These are phyloP conservation scores for Myripristis jacobus DNA, from an alignment of 2,797 vertebrate genomes.

Conservation along the genomic window DNA sequence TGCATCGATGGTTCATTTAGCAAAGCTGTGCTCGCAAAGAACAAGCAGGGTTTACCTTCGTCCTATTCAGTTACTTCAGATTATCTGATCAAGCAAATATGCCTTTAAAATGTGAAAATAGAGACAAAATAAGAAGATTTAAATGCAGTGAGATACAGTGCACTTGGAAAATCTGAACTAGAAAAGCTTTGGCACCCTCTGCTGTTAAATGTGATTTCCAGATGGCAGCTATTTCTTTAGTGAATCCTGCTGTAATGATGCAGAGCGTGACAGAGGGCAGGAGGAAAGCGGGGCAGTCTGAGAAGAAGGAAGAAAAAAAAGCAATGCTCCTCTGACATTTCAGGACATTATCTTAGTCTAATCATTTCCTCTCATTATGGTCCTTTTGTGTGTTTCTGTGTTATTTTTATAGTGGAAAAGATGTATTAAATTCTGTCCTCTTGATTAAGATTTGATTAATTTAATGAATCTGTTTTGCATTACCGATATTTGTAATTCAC, in stretches of 20 bases:
- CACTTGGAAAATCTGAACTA: conserved; percentile 71
- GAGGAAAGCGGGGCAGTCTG: conserved; percentile 35
- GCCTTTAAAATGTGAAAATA: conserved; percentile 43
- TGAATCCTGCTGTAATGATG: conserved; percentile 64
- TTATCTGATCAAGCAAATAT: conserved; percentile 39
- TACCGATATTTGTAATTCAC: conserved; percentile 1
- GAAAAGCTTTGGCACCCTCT: conserved; percentile 90
- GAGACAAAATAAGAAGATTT: conserved; percentile 57
- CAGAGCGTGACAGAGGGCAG: conserved; percentile 59
- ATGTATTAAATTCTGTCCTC: background rate
- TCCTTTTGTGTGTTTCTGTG: conserved; percentile 9
- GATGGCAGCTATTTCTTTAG: conserved; percentile 68
- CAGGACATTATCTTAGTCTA: conserved; percentile 18
- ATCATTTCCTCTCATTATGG: conserved; percentile 21
- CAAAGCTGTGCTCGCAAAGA: conserved; percentile 19
- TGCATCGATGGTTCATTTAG: conserved; percentile 44
- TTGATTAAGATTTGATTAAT: conserved; percentile 26
- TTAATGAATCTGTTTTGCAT: conserved; percentile 33
- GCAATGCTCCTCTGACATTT: conserved; percentile 33
- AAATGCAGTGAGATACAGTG: conserved; percentile 51
- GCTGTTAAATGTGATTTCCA: conserved; percentile 82
- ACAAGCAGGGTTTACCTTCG: conserved; percentile 17
- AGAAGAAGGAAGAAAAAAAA: conserved; percentile 34
- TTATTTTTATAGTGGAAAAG: background rate
- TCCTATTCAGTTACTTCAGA: conserved; percentile 25